Conservation (phyloP, 2,888 invertebrate species). For the Acronicta aceris region DNA sequence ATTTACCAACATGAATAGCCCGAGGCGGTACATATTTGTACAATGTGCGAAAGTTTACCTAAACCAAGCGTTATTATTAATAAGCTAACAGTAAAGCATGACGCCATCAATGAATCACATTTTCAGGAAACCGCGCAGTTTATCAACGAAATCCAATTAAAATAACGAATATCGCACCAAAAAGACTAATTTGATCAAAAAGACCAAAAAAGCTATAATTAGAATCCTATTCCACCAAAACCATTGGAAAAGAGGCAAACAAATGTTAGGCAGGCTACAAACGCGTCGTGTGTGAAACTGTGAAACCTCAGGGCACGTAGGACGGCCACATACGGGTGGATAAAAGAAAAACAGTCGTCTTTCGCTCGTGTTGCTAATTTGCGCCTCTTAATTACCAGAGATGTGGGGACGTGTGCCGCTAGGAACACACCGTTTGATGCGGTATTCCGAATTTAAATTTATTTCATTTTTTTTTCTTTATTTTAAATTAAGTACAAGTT, state of each 20-base stretch:
- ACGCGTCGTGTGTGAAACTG: conserved; percentile 32
- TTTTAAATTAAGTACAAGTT: conserved; percentile 1
- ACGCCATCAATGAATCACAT: conserved; percentile 38
- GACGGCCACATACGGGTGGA: conserved; percentile 65
- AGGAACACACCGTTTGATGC: conserved; percentile 59
- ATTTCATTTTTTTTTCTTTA: conserved; percentile 13
- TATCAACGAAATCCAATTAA: conserved; percentile 51
- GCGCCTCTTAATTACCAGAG: conserved; percentile 77
- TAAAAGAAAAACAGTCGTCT: conserved; percentile 76
- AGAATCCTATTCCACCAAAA: conserved; percentile 43
- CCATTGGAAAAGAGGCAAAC: conserved; percentile 41
- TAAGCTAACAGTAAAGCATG: conserved; percentile 31
- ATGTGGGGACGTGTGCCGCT: conserved; percentile 62
- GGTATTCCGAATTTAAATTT: conserved; percentile 56
- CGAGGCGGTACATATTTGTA: conserved; percentile 9
- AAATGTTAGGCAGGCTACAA: conserved; percentile 37
- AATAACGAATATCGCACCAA: conserved; percentile 34
- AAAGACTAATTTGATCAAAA: conserved; percentile 38
- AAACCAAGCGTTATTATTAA: conserved; percentile 20
- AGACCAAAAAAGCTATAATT: conserved; percentile 36
- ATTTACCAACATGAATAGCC: conserved; percentile 9
- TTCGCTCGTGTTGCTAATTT: conserved; percentile 74
- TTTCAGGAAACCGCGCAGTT: conserved; percentile 45
- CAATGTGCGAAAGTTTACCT: conserved; percentile 25
- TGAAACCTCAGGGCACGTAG: conserved; percentile 48